Base-by-base conservation (phyloP, 2,888 invertebrate genomes). In the Invenusta paracnida region DNA sequence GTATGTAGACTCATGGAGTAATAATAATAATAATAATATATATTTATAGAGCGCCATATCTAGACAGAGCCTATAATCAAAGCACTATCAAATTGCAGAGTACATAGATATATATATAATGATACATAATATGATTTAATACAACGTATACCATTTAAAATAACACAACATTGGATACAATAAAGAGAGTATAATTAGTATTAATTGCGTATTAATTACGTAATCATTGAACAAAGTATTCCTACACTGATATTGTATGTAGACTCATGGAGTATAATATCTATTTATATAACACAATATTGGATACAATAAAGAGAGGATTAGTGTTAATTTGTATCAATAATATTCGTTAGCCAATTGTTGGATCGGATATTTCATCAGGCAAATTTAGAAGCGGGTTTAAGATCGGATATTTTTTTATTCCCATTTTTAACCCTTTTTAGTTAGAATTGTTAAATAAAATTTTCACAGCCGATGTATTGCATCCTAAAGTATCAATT, bases 301-400 rank as follows among this genome's bases (percentile, higher is more conserved):
- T 48, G 48, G 48, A 48, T 48, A 48, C 48, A 48, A 48, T 48
- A 48, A 48, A 48, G 48, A 48, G 48, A 48, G 48, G 48, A 48
- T 48, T 48, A 48, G 48, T 48, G 48, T 48, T 48, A 48, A 48
- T 48, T 48, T 48, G 48, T 48, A 48, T 48, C 48, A 48, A 48
- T 48, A 48, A 48, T 48, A 48, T 29, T 82, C 30, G n/a, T 82
- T 29, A 27, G n/a, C 30, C 30, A 29, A 82, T 82, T 82, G 28
- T 25, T 29, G 30, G n/a, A 82, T 29, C n/a, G 82, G 82, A 82
- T 29, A 82, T 29, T 29, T 82, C 82, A 27, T 82, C 82, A 25
- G 82, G n/a, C 82, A 82, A 82, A 29, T 25, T 82, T 48, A 48
- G 48, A 48, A 48, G 48, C 48, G 48, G 48, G 48, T 48, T 48